phyloP scores from a whole-genome alignment of 2,797 vertebrate genomes.

The Todus mexicanus region DNA sequence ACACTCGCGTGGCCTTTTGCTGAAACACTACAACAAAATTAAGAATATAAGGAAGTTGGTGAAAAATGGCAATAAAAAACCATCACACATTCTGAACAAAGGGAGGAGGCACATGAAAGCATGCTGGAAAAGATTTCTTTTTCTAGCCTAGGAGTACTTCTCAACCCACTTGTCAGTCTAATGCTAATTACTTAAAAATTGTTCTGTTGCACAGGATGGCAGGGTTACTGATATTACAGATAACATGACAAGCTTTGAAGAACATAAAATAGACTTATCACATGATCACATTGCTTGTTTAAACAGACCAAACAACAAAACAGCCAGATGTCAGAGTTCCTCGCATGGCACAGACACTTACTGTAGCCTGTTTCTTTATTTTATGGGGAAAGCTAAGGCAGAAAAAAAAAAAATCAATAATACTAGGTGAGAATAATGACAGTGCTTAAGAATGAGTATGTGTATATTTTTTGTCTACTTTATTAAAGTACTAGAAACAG shows the following conservation, averaged over 20 bases:
- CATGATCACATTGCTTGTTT: background rate
- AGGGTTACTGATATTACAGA: background rate
- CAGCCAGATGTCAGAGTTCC: background rate
- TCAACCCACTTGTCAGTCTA: background rate
- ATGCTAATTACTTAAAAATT: background rate
- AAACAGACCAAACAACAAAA: no score
- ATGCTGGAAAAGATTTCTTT: background rate
- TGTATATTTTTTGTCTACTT: background rate
- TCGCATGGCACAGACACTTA: background rate
- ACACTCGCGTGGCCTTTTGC: constrained; percentile 49
- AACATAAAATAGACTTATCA: background rate
- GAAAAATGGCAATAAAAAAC: background rate
- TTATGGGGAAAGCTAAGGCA: background rate
- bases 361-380: background rate
- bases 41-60: background rate
- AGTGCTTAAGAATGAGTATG: background rate
- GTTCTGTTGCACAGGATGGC: background rate
- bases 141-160: background rate
- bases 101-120: background rate
- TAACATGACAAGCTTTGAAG: background rate
- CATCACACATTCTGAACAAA: background rate
- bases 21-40: constrained; percentile 68
- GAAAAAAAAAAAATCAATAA: background rate
- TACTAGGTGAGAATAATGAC: background rate
- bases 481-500: background rate